Evolutionary conservation across 2,888 invertebrate genomes (phyloP).

Genomic region (Rotaria macrura): DNA sequence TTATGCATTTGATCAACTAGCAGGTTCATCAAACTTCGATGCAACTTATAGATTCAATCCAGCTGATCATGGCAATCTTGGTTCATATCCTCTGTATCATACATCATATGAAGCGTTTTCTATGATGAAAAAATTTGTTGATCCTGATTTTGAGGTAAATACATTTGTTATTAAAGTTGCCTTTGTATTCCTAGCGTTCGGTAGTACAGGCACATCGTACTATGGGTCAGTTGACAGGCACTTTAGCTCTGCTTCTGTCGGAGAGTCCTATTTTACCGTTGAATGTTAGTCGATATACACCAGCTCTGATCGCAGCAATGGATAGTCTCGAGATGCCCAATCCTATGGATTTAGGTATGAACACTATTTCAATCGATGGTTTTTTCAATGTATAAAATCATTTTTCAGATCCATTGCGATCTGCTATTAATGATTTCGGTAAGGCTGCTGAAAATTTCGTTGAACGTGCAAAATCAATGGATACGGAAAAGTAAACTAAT

Average conservation of each 20-base stretch:
- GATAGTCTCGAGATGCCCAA: not conserved
- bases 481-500: not conserved
- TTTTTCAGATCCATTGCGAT: not conserved
- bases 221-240: not conserved
- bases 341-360: not conserved
- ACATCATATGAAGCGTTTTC: conserved; percentile 50
- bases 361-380: not conserved
- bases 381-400: not conserved
- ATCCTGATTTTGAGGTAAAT: conserved; percentile 43
- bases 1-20: conserved; percentile 31
- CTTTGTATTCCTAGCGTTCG: not conserved
- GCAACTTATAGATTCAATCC: not conserved
- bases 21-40: conserved; percentile 31
- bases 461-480: not conserved
- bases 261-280: not conserved
- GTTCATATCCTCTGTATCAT: conserved; percentile 49
- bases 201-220: not conserved
- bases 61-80: not conserved
- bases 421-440: not conserved
- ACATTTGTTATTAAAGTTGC: not conserved
- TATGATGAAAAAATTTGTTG: conserved; percentile 43
- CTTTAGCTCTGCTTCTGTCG: not conserved
- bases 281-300: not conserved
- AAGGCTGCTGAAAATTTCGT: not conserved
- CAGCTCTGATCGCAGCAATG: not conserved